phyloP scores from a whole-genome alignment of 2,797 vertebrate genomes.

The Rhinichthys osculus region DNA sequence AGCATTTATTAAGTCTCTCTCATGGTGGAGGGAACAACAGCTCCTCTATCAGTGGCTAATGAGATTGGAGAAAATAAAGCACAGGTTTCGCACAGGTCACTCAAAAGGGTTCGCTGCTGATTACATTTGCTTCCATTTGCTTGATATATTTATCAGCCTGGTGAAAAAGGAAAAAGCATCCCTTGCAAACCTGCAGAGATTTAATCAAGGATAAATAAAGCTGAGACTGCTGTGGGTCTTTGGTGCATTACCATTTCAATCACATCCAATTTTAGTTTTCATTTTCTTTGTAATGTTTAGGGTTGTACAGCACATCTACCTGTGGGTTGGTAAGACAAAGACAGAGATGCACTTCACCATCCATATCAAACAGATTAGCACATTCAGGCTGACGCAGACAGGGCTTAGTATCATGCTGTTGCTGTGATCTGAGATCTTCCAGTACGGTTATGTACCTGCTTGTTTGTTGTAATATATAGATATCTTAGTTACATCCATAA shows the following conservation, averaged over 20 bases:
- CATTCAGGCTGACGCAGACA: conserved; percentile 4
- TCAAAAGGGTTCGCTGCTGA: background rate
- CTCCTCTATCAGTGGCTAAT: conserved; percentile 22
- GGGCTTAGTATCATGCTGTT: conserved; percentile 5
- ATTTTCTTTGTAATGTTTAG: conserved; percentile 21
- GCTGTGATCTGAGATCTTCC: background rate
- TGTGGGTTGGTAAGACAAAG: conserved; percentile 23
- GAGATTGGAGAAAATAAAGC: conserved; percentile 29
- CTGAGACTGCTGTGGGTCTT: conserved; percentile 13
- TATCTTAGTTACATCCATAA: background rate
- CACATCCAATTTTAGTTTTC: conserved; percentile 13
- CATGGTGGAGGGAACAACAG: background rate
- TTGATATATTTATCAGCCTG: conserved; percentile 39
- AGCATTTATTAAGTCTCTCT: conserved; percentile 16
- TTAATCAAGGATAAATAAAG: conserved; percentile 26
- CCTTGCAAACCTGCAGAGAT: background rate
- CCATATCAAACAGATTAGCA: conserved; percentile 30
- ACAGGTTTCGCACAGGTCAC: conserved; percentile 18
- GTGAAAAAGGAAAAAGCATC: background rate
- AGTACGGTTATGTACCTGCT: background rate
- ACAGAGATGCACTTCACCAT: background rate
- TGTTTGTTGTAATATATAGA: background rate
- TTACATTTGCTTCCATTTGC: conserved; percentile 18
- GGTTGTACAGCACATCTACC: background rate
- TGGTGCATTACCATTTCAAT: conserved; percentile 22